Percentiles rank a stretch among this genome's conserved stretches.
phyloP scores from a whole-genome alignment of 2,797 vertebrate genomes.

The Taenioides sp. region DNA sequence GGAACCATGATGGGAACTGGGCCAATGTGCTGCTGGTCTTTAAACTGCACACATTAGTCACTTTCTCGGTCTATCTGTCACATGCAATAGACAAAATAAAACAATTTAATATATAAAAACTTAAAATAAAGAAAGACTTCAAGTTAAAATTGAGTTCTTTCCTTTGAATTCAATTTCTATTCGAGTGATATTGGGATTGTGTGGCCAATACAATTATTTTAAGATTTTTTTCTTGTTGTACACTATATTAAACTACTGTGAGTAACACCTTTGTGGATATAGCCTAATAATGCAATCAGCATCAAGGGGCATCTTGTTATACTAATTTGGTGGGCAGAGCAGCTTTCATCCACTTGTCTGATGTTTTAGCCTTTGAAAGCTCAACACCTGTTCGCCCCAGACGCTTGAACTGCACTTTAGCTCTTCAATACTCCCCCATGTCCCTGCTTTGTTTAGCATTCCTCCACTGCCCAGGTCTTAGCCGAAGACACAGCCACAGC shows the following conservation, averaged over 20 bases:
- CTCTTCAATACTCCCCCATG: conserved; percentile 43
- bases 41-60: background rate
- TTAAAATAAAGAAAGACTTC: background rate
- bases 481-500: conserved; percentile 13
- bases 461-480: conserved; percentile 26
- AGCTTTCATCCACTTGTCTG: conserved; percentile 67
- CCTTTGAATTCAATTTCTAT: background rate
- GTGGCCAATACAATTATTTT: background rate
- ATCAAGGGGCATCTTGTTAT: conserved; percentile 50
- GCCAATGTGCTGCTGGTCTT: background rate
- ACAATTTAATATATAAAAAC: background rate
- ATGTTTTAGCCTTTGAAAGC: conserved; percentile 66
- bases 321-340: conserved; percentile 49
- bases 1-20: background rate
- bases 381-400: conserved; percentile 69
- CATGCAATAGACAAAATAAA: background rate
- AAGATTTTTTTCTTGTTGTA: background rate
- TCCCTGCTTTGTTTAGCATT: conserved; percentile 66
- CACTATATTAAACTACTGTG: background rate
- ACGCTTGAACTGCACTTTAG: conserved; percentile 38
- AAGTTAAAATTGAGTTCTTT: background rate
- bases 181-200: background rate
- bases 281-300: conserved; percentile 22
- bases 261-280: background rate
- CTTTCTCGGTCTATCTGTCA: background rate